phyloP scores from a whole-genome alignment of 1,140 invertebrate species.

The Zaprionus lachaisei region DNA sequence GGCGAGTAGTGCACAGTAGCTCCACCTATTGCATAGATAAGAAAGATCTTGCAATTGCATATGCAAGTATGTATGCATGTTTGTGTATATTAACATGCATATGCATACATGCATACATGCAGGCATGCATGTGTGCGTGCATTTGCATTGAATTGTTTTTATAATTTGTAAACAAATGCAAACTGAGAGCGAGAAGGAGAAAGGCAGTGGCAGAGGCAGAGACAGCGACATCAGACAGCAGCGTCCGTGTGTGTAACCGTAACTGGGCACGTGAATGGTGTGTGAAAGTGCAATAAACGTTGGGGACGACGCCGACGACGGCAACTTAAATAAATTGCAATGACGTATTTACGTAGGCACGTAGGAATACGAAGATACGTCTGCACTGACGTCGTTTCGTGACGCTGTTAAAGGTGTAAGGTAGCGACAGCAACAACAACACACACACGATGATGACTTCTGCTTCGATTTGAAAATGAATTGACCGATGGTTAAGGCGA shows the following conservation, averaged over 20 bases:
- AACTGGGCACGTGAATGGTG: constrained; percentile 75
- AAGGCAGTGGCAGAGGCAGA: constrained; percentile 1
- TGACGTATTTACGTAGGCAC: constrained; percentile 65
- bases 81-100: neutral
- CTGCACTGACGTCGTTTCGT: constrained; percentile 67
- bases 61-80: neutral
- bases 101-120: constrained; percentile 3
- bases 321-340: constrained; percentile 74
- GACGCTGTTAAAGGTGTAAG: constrained; percentile 43
- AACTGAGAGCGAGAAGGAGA: constrained; percentile 21
- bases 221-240: neutral
- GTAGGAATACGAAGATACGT: constrained; percentile 35
- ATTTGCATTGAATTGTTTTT: neutral
- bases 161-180: constrained; percentile 62
- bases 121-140: neutral
- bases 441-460: too few species aligned
- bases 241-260: constrained; percentile 59
- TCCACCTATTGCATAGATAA: neutral
- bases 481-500: neutral
- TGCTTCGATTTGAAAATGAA: neutral
- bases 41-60: neutral
- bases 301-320: constrained; percentile 27
- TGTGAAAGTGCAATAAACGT: constrained; percentile 82
- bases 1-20: neutral
- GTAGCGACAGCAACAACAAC: neutral